A percentile compares a stretch with the other conserved stretches of the same genome.
phyloP scores from a whole-genome alignment of 1,140 invertebrate species.

The Coboldia fuscipes region DNA sequence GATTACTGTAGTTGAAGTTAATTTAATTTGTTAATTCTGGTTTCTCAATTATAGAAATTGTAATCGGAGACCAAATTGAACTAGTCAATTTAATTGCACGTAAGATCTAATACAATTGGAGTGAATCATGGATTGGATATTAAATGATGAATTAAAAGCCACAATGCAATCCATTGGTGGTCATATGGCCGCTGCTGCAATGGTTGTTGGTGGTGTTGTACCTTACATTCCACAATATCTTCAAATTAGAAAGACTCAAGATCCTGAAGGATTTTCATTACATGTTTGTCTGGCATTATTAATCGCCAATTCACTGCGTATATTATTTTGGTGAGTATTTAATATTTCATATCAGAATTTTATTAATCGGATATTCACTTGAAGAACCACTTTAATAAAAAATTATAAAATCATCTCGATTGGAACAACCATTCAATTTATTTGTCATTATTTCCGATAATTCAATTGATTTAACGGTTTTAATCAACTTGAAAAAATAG shows the following conservation, averaged over 20 bases:
- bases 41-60: too few relatives aligned
- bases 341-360: background rate
- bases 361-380: background rate
- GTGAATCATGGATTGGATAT: slow-evolving; percentile 56
- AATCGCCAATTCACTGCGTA: slow-evolving; percentile 88
- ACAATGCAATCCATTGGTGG: slow-evolving; percentile 40
- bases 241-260: slow-evolving; percentile 74
- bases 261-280: slow-evolving; percentile 88
- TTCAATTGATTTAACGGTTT: too few relatives aligned
- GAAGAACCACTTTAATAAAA: background rate
- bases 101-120: too few relatives aligned
- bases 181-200: slow-evolving; percentile 49
- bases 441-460: too few relatives aligned
- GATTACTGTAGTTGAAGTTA: too few relatives aligned
- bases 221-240: slow-evolving; percentile 83
- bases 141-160: slow-evolving; percentile 40
- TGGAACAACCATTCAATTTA: too few relatives aligned
- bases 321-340: slow-evolving; percentile 83
- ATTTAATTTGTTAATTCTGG: too few relatives aligned
- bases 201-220: slow-evolving; percentile 78
- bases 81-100: too few relatives aligned
- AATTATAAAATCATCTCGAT: too few relatives aligned
- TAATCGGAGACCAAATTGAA: too few relatives aligned
- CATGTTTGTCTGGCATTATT: slow-evolving; percentile 89
- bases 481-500: too few relatives aligned